A percentile compares a stretch with the other conserved stretches of the same genome.
Evolutionary conservation across 2,113 vertebrate genomes (phyloP).

Genomic region (Nibea coibor): DNA sequence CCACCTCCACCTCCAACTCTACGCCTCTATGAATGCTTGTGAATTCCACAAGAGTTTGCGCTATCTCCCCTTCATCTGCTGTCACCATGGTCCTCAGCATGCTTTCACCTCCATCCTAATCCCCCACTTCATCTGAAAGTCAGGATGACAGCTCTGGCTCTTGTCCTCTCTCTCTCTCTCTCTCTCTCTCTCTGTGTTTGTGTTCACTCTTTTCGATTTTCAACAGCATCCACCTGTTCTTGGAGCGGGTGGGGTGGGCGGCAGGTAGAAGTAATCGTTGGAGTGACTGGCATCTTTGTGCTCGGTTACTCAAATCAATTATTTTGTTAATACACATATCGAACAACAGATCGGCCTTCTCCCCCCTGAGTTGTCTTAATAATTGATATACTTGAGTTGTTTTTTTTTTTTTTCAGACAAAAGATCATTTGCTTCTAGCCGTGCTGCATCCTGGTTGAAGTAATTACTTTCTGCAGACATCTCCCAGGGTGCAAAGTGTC

Average conservation of each 20-base stretch:
- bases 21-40: slow-evolving; percentile 52
- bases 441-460: slow-evolving; percentile 56
- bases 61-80: slow-evolving; percentile 77
- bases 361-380: slow-evolving; percentile 26
- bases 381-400: slow-evolving; percentile 9
- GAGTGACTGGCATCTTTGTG: slow-evolving; percentile 2
- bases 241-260: background rate
- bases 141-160: slow-evolving; percentile 78
- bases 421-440: slow-evolving; percentile 51
- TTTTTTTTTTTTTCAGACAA: slow-evolving; percentile 26
- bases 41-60: slow-evolving; percentile 76
- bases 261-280: slow-evolving; percentile 19
- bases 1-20: background rate
- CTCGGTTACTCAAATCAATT: slow-evolving; percentile 30
- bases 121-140: slow-evolving; percentile 82
- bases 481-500: slow-evolving; percentile 66
- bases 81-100: slow-evolving; percentile 77
- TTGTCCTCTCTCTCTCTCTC: slow-evolving; percentile 38
- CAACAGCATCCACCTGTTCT: slow-evolving; percentile 70
- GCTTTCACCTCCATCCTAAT: slow-evolving; percentile 82
- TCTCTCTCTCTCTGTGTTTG: slow-evolving; percentile 36
- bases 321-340: slow-evolving; percentile 9
- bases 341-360: background rate
- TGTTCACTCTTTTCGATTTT: slow-evolving; percentile 37
- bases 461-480: slow-evolving; percentile 77